phyloP scores from a whole-genome alignment of 2,797 vertebrate species.

The Chiloscyllium punctatum region DNA sequence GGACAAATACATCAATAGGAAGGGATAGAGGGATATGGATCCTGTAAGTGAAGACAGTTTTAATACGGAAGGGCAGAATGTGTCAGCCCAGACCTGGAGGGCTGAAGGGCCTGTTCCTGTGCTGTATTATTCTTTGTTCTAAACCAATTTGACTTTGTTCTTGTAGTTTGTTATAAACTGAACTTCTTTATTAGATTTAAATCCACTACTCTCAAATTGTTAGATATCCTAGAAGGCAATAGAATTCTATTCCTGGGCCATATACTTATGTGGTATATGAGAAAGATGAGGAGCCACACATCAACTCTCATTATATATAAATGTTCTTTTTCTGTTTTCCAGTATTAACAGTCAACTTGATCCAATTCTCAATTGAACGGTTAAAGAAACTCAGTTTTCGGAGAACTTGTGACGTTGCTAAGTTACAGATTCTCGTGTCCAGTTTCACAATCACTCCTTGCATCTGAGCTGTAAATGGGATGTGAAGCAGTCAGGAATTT shows the following conservation, averaged over 20 bases:
- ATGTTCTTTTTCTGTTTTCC: conserved; percentile 14
- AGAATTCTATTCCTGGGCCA: neutral
- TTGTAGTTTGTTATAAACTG: neutral
- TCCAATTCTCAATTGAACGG: neutral
- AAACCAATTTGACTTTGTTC: neutral
- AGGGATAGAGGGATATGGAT: too few species aligned
- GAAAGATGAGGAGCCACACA: neutral
- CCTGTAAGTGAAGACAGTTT: too few species aligned
- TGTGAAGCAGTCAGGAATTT: neutral
- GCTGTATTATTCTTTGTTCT: neutral
- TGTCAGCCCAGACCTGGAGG: too few species aligned
- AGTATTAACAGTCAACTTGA: neutral
- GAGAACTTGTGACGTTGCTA: neutral
- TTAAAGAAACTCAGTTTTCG: neutral
- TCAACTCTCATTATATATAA: neutral
- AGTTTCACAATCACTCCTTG: neutral
- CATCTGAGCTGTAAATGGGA: neutral
- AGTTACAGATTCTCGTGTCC: neutral
- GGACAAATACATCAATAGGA: too few species aligned
- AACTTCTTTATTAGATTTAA: neutral
- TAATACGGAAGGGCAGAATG: too few species aligned
- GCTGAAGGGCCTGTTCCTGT: too few species aligned
- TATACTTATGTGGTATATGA: neutral
- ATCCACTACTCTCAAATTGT: neutral
- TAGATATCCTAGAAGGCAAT: neutral